Base-by-base conservation (phyloP, 1,140 invertebrate genomes). In the Ditylenchus dipsaci region DNA sequence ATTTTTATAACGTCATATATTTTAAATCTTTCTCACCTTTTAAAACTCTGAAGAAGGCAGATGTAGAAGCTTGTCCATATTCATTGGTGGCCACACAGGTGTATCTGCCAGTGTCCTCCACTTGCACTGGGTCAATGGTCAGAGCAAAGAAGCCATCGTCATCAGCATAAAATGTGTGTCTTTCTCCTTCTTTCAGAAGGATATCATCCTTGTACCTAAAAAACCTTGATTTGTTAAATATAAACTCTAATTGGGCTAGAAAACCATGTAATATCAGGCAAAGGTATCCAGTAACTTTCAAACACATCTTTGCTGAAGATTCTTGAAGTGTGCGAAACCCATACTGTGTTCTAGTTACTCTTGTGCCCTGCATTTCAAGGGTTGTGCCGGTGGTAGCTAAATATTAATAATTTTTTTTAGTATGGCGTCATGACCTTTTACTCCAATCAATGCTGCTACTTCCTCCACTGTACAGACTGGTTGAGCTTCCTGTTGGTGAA, bases 221-320 rank as follows among this genome's bases (percentile, higher is more conserved):
- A 19, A 73, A 68, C 45, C 33, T 70, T 8, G 64, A 65, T 38
- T 38, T 38, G 33, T 38, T 5, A 11, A 38, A 5, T 3, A 38
- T 38, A 38, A 38, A 3, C 33, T 38, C n/a, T n/a, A n/a, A n/a
- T n/a, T n/a, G n/a, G n/a, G n/a, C n/a, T n/a, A n/a, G n/a, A n/a
- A 38, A 38, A 70, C 76, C 92, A 95, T 43, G 89, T 89, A 43
- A 97, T 89, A 60, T 89, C 88, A 13, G 94, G 94, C 82, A 92
- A 91, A 9, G 95, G 83, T 90, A 97, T 65, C 94, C 95, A 81
- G 91, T 91, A 69, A 95, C 90, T 81, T 91, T 89, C 21, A 91
- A 87, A 78, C 97, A 95, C 72, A 98, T 84, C 88, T 96, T 95
- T n/a, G 93, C 94, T 9, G 92, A 92, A 0, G 89, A 91, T 58